Evolutionary conservation across 1,140 invertebrate genomes (phyloP), one percentile per base, ranked within the genome.

Genomic region (Holotrichia oblita): DNA sequence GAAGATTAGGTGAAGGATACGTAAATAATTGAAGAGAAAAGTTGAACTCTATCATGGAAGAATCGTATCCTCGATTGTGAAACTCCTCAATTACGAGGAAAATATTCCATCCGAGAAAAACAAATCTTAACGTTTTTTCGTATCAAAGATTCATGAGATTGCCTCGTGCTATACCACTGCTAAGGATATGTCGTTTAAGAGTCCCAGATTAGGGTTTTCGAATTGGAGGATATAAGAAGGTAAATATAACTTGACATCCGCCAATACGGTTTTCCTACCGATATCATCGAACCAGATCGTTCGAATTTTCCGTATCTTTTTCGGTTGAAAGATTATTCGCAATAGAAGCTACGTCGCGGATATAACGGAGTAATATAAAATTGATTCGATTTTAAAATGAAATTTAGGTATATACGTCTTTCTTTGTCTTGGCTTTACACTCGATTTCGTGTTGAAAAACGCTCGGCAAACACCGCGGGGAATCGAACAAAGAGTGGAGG

Each of bases 341-440:
- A 55, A 17, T 55, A 55, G 14, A n/a, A 55, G n/a, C 48, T 55
- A 55, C 48, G 48, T 17, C 48, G 48, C 48, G 17, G 48, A 55
- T 20, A 34, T 34, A 55, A 55, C 48, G 48, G 14, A 14, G 14
- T 55, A 55, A 55, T 55, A 55, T 55, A 55, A 55, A 55, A 55
- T 55, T 55, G 48, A 55, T 55, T 55, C 48, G 48, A 55, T 55
- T 55, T 55, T 55, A 55, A 55, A 55, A 55, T 55, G 48, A 55
- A 17, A 55, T 55, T 55, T 55, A 17, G 48, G 48, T 17, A 17
- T 55, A 34, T 34, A 17, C 48, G 17, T 55, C 48, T 55, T 55
- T 55, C 48, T 55, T 55, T 55, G 48, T 55, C 17, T 55, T 55
- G 6, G 6, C 12, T 17, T 55, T 55, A 17, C 48, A 55, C 48